Evolutionary conservation across 2,797 vertebrate species (phyloP), one percentile per base, ranked within the genome.

Genomic region (Sebastes kiyomatsui): DNA sequence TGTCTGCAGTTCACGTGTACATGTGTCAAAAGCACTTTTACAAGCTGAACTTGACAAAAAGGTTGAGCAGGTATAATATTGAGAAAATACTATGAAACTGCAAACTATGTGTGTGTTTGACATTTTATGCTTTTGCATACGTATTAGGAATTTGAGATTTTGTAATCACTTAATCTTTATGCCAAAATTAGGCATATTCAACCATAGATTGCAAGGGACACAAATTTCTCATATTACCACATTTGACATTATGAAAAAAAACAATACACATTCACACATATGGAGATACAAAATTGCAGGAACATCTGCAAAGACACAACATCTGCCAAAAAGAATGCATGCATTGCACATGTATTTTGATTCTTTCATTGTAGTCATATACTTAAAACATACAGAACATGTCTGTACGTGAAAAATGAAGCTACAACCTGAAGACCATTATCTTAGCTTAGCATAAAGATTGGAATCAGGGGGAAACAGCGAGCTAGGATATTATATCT

Each of bases 1-100:
- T 86, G 74, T 66, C 32, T 68, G 33, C 42, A 42, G 28, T 75
- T 66, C 28, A 16, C 7, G 18, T 65, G 46, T 59, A 68, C 46
- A 55, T 78, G 56, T 77, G 58, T 75, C 65, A 72, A 33, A 74
- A 59, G 14, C 28, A 46, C 30, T 72, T 68, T 28, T 28, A n/a
- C 42, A 55, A 64, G 13, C 12, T n/a, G 6, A 52, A 61, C 7
- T 11, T 54, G 4, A 60, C 14, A 27, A 35, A 18, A 71, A 49
- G 14, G 22, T n/a, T n/a, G 23, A 32, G 59, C 10, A 65, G 42
- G 5, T 69, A 9, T 22, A 22, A 32, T 7, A 32, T 5, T 27
- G 0, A 33, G 30, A 28, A 76, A 55, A 18, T 35, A n/a, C 10
- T 12, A 28, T 35, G 16, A 25, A 60, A 30, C 7, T 20, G 20